These are phyloP conservation scores for Malurus leucopterus DNA, from an alignment of 2,797 vertebrate species.

Conservation along the genomic window DNA sequence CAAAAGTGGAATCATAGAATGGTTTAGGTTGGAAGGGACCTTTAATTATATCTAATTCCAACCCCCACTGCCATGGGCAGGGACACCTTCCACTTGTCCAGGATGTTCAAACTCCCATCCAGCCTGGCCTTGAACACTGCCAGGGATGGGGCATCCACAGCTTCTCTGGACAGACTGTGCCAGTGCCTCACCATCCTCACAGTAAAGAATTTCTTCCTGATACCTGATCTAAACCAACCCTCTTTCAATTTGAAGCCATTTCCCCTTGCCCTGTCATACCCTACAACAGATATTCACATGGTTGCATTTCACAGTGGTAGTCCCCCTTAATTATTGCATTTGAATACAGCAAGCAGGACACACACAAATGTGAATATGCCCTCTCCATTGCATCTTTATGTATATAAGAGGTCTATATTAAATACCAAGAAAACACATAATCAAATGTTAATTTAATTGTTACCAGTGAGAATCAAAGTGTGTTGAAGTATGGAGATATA, in stretches of 20 bases:
- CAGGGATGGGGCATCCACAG: too few species aligned
- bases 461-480: background rate
- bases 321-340: background rate
- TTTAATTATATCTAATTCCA: background rate
- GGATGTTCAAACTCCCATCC: background rate
- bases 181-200: background rate
- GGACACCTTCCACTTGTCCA: background rate
- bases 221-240: background rate
- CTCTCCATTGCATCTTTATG: background rate
- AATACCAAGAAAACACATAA: background rate
- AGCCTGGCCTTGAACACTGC: too few species aligned
- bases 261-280: background rate
- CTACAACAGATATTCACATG: background rate
- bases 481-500: background rate
- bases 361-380: background rate
- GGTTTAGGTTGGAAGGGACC: background rate
- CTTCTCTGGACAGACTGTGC: background rate
- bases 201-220: background rate
- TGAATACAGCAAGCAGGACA: background rate
- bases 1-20: background rate
- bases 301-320: background rate
- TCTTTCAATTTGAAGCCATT: background rate
- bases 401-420: background rate
- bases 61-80: fast-evolving
- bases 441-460: background rate